Conservation (phyloP, 2,888 invertebrate species). For the Leucoptera coffeella region DNA sequence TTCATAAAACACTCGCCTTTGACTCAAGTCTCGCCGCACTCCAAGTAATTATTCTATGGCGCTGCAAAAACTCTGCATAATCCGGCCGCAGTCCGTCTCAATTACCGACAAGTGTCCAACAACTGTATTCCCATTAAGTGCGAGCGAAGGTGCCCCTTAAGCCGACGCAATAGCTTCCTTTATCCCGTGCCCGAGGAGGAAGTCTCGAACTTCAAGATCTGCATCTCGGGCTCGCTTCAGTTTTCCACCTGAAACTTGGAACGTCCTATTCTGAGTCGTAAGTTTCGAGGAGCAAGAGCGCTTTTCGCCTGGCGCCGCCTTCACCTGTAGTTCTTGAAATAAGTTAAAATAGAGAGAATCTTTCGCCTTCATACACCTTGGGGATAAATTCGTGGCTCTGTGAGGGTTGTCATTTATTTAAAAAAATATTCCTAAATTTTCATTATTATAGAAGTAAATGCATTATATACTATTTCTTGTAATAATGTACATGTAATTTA, state of each 20-base stretch:
- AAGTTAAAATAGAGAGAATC: background rate
- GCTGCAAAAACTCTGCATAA: constrained; percentile 22
- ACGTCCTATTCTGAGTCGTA: background rate
- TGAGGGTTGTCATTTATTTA: background rate
- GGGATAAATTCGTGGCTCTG: background rate
- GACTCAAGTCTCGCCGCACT: constrained; percentile 14
- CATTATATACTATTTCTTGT: no score
- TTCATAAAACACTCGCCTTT: constrained; percentile 16
- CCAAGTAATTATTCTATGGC: constrained; percentile 18
- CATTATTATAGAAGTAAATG: no score
- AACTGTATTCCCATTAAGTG: background rate
- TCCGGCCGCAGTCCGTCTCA: constrained; percentile 17
- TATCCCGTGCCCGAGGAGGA: background rate
- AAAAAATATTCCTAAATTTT: no score
- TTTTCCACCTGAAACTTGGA: background rate
- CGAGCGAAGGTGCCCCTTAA: no score
- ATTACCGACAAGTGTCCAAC: constrained; percentile 15
- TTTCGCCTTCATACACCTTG: background rate
- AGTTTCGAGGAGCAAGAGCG: background rate
- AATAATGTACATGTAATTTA: no score
- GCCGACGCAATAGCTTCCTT: no score
- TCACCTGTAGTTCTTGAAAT: background rate
- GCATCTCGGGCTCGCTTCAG: background rate
- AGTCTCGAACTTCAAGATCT: background rate
- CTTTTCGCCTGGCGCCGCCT: background rate